Evolutionary conservation across 1,140 invertebrate species (phyloP).

Genomic region (Thalassaphorura encarpata): DNA sequence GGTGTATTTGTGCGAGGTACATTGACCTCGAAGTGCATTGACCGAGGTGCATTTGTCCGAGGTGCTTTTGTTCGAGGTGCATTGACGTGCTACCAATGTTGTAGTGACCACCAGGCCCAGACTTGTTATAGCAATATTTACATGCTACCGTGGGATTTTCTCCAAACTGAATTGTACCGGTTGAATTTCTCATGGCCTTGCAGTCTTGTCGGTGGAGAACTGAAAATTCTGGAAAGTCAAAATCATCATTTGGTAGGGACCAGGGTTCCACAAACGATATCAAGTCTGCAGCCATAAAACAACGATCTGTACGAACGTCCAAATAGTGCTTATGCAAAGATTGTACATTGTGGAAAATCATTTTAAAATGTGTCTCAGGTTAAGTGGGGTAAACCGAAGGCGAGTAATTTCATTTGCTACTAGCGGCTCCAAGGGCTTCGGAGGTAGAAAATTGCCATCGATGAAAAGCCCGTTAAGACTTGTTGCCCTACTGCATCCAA

Average conservation of each 20-base stretch:
- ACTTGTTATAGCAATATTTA: background rate
- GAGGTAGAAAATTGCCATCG: slow-evolving; percentile 8
- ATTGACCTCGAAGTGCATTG: too few relatives aligned
- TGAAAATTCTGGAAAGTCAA: background rate
- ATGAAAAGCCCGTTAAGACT: slow-evolving; percentile 10
- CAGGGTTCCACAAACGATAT: slow-evolving; percentile 11
- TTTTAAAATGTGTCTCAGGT: background rate
- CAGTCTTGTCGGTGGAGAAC: slow-evolving; percentile 1
- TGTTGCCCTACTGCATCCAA: slow-evolving; percentile 8
- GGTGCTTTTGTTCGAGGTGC: too few relatives aligned
- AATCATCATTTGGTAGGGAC: background rate
- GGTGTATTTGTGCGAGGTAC: too few relatives aligned
- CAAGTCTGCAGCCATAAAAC: background rate
- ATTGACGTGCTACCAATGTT: too few relatives aligned
- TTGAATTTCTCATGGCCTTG: background rate
- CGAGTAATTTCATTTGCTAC: background rate
- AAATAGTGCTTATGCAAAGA: background rate
- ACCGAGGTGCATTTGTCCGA: too few relatives aligned
- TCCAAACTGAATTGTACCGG: background rate
- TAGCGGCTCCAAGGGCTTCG: background rate
- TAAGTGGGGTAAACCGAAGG: background rate
- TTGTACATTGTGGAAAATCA: slow-evolving; percentile 13
- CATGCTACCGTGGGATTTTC: background rate
- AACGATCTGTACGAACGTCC: slow-evolving; percentile 1
- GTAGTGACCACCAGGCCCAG: background rate